These are phyloP conservation scores for Semicossyphus pulcher DNA, from an alignment of 2,113 vertebrate genomes.

Conservation along the genomic window DNA sequence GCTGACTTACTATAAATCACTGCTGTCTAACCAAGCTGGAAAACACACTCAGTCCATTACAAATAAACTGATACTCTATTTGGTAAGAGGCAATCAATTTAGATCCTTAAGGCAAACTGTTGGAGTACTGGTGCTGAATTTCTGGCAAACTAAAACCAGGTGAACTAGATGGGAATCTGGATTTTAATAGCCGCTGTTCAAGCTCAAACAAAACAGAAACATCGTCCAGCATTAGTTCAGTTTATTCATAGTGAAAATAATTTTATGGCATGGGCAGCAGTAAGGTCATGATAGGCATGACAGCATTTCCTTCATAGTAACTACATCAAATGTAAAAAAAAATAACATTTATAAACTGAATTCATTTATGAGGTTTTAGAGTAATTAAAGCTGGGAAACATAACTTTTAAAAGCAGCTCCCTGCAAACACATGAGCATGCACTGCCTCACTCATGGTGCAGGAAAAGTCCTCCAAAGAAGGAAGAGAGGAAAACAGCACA, in stretches of 20 bases:
- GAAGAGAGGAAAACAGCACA: background rate
- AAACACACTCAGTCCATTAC: slow-evolving; percentile 10
- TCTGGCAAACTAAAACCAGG: background rate
- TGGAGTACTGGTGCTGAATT: too few species aligned
- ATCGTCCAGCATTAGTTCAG: background rate
- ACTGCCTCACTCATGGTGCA: background rate
- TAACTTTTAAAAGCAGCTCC: background rate
- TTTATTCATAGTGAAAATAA: background rate
- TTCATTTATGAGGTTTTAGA: too few species aligned
- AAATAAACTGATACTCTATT: too few species aligned
- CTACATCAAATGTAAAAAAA: too few species aligned
- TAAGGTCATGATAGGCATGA: too few species aligned
- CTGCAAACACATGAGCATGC: background rate
- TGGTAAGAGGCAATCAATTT: too few species aligned
- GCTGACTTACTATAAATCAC: slow-evolving; percentile 22
- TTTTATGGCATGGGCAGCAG: too few species aligned
- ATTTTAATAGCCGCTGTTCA: background rate
- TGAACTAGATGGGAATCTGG: background rate
- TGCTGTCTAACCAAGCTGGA: slow-evolving; percentile 1
- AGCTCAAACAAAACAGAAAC: background rate
- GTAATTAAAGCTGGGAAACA: too few species aligned
- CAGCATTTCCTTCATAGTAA: too few species aligned
- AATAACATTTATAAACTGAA: too few species aligned
- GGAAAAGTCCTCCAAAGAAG: background rate
- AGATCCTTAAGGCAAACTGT: too few species aligned